Evolutionary conservation across 2,113 vertebrate genomes (phyloP).

Genomic region (Scytalopus superciliaris): DNA sequence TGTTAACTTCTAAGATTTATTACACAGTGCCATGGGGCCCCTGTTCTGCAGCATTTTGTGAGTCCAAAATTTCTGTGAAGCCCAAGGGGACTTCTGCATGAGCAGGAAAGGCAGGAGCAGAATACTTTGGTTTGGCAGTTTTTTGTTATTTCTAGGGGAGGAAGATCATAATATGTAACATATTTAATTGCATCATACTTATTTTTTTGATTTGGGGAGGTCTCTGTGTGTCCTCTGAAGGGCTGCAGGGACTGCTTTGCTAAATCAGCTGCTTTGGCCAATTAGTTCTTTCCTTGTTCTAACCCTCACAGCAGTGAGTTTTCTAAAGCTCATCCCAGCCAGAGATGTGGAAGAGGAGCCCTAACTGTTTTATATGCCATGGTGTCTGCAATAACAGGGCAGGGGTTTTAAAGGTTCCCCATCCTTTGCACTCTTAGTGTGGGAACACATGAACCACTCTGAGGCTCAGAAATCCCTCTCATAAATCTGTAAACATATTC

Average conservation of each 20-base stretch:
- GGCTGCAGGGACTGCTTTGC: not conserved
- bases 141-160: slow-evolving; percentile 32
- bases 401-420: not conserved
- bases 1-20: slow-evolving; percentile 65
- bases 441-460: not conserved
- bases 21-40: slow-evolving; percentile 52
- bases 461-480: not conserved
- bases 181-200: slow-evolving; percentile 48
- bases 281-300: not conserved
- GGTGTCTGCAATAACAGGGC: not conserved
- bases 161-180: slow-evolving; percentile 36
- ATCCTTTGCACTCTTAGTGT: not conserved
- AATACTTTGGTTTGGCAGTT: not conserved
- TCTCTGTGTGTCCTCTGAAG: not conserved
- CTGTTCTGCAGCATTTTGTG: slow-evolving; percentile 45
- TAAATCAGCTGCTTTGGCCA: not conserved
- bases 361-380: not conserved
- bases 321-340: not conserved
- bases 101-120: slow-evolving; percentile 28
- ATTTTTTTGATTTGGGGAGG: not conserved
- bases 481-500: not conserved
- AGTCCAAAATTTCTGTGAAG: slow-evolving; percentile 45
- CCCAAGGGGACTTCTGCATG: slow-evolving; percentile 12
- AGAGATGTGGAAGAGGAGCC: not conserved
- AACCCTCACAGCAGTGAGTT: not conserved